Evolutionary conservation across 2,888 invertebrate species (phyloP).

Genomic region (Calephelis perditalis): DNA sequence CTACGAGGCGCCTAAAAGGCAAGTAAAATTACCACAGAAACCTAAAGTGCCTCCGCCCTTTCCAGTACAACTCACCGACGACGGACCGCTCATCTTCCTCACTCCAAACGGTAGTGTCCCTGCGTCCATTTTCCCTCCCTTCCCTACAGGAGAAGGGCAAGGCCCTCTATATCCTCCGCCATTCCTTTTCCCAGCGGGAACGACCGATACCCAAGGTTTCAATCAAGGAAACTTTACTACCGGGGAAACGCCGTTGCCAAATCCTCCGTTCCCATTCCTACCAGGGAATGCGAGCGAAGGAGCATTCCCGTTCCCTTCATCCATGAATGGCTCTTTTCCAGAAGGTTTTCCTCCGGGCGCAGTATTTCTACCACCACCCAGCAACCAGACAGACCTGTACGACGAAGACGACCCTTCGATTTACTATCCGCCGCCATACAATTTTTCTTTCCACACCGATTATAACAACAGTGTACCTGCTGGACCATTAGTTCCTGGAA

Average conservation of each 20-base stretch:
- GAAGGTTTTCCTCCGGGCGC: constrained; percentile 76
- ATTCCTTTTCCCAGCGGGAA: constrained; percentile 79
- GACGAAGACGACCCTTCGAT: constrained; percentile 95
- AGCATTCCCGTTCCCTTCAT: constrained; percentile 73
- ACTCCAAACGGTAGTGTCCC: constrained; percentile 87
- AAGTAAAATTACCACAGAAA: constrained; percentile 89
- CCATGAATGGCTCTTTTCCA: constrained; percentile 79
- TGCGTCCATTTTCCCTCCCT: constrained; percentile 82
- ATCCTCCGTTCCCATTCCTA: constrained; percentile 81
- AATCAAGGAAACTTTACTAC: constrained; percentile 81
- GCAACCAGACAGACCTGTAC: constrained; percentile 86
- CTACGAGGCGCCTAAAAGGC: constrained; percentile 89
- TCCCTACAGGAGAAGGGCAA: constrained; percentile 80
- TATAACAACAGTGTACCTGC: constrained; percentile 88
- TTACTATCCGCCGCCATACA: constrained; percentile 94
- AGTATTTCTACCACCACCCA: constrained; percentile 82
- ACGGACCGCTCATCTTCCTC: constrained; percentile 92
- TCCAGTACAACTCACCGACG: constrained; percentile 92
- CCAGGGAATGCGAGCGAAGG: constrained; percentile 78
- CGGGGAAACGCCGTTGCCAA: constrained; percentile 81
- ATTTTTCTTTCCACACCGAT: constrained; percentile 88
- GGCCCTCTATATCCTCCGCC: constrained; percentile 72
- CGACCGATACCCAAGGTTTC: constrained; percentile 76
- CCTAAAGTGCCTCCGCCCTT: constrained; percentile 95
- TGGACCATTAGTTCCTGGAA: constrained; percentile 92